Base-by-base conservation (phyloP, 1,140 invertebrate species). In the Hormaphis cornu region DNA sequence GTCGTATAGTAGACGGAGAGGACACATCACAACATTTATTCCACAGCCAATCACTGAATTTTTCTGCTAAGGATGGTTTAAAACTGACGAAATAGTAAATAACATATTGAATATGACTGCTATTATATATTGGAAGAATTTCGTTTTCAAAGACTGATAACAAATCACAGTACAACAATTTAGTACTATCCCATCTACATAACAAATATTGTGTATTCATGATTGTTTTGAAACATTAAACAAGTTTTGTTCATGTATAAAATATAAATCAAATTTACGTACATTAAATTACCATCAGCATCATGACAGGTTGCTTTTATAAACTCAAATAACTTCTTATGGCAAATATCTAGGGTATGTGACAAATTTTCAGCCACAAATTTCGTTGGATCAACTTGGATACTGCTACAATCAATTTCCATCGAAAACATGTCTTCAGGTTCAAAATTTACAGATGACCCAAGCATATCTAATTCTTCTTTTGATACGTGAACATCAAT, bases 21-120 rank as follows among this genome's bases (percentile, higher is more conserved):
- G 84, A 87, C 5, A 83, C 83, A 78, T 87, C 81, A 48, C 81
- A 82, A 44, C 89, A 83, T 79, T 88, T 89, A 58, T 83, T 82
- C 89, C 90, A 93, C 5, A 92, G 77, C 75, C 82, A 85, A 72
- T 80, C 80, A n/a, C 89, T 74, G 77, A 91, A 90, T 12, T 80
- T 81, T 73, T 89, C 86, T 10, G 80, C 77, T 30, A 92, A 76
- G 14, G 80, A 78, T n/a, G 78, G 75, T 78, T 86, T 86, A 69
- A 90, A 82, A 74, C 86, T 87, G 76, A 86, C 85, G 56, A 90
- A 78, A 73, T 88, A 86, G 78, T 93, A 92, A 75, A 90, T 80
- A 3, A 90, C 75, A 77, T 89, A 94, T 77, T 92, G 91, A 6
- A 89, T 83, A 76, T 91, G 89, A 76, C 85, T 83, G 56, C 82